Evolutionary conservation across 2,113 vertebrate genomes (phyloP).

Genomic region (Illadopsis cleaveri): DNA sequence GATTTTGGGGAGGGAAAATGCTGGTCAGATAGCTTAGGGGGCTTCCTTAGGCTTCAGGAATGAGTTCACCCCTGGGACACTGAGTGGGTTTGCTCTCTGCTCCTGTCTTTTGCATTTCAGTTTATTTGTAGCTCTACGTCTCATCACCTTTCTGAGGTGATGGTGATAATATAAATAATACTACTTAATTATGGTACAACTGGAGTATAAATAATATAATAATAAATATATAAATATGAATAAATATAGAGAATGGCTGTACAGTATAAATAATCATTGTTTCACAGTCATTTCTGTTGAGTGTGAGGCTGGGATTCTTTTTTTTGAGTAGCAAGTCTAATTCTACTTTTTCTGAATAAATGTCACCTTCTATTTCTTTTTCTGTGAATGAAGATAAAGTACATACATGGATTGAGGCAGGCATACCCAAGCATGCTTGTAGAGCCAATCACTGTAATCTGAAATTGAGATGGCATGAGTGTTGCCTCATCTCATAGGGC

Average conservation of each 20-base stretch:
- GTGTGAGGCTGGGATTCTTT: not conserved
- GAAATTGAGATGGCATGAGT: not conserved
- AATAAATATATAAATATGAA: not conserved
- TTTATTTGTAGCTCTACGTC: not conserved
- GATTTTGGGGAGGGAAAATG: no score
- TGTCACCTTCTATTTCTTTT: not conserved
- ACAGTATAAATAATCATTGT: not conserved
- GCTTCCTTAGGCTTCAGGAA: not conserved
- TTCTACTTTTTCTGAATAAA: not conserved
- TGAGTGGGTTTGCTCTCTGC: not conserved
- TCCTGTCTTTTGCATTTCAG: not conserved
- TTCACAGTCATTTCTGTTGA: not conserved
- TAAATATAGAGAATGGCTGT: not conserved
- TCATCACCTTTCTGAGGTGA: not conserved
- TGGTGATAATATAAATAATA: not conserved
- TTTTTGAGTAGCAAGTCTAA: not conserved
- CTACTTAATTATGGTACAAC: not conserved
- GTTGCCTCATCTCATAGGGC: not conserved
- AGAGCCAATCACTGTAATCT: not conserved
- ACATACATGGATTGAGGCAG: not conserved
- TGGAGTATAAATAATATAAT: not conserved
- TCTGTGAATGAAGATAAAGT: not conserved
- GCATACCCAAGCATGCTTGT: not conserved
- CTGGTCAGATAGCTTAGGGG: not conserved
- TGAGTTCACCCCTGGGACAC: no score